phyloP scores from a whole-genome alignment of 2,113 vertebrate species.

The Cinclus mexicanus region DNA sequence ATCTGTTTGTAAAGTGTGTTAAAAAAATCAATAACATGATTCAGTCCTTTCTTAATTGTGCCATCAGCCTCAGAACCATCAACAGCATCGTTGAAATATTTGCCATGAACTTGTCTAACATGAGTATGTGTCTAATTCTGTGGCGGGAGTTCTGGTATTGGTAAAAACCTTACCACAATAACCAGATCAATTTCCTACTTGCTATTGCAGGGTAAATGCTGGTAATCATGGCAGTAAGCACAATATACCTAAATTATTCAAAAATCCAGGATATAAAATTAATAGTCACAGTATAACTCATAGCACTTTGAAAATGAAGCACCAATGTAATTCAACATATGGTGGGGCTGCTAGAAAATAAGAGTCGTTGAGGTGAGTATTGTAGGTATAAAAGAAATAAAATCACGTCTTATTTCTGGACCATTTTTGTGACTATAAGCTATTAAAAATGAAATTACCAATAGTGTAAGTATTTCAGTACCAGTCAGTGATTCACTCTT shows the following conservation, averaged over 20 bases:
- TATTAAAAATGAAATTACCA: not conserved
- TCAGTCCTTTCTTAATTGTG: not conserved
- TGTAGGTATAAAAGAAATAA: not conserved
- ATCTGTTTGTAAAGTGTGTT: constrained; percentile 69
- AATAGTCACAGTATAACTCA: not conserved
- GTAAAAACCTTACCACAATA: not conserved
- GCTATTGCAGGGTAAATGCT: not conserved
- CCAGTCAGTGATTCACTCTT: not conserved
- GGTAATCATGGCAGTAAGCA: not conserved
- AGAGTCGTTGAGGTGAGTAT: not conserved
- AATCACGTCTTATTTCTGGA: not conserved
- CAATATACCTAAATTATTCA: not conserved
- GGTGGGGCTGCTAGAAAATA: not conserved
- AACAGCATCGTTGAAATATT: not conserved
- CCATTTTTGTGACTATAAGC: not conserved
- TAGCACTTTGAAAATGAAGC: not conserved
- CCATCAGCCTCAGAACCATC: not conserved
- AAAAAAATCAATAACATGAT: constrained; percentile 1
- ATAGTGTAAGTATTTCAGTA: not conserved
- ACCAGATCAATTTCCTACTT: not conserved
- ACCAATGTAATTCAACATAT: not conserved
- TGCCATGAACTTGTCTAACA: not conserved
- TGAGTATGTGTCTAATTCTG: not conserved
- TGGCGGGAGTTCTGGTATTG: not conserved
- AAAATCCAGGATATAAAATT: not conserved